Evolutionary conservation across 1,140 invertebrate species (phyloP), one percentile per base, ranked within the genome.

Genomic region (Drosophila nannoptera): DNA sequence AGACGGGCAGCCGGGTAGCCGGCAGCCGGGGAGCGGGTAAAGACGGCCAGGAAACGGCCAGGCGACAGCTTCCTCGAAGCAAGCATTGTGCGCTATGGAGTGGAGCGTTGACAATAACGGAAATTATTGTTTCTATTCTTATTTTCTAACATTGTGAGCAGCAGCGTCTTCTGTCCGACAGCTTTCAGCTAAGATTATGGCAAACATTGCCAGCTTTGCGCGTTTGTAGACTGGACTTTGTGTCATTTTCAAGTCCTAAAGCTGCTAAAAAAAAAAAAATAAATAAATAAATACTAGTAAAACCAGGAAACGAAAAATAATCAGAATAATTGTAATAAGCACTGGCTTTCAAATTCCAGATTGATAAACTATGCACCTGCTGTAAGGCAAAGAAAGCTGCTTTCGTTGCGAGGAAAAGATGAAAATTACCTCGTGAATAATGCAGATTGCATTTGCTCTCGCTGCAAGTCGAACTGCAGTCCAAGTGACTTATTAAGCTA

Each of bases 101-200:
- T 62, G 64, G 58, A 66, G 58, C 38, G 59, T 72, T 72, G 78
- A 56, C 73, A 62, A 71, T 56, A 68, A 60, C 80, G 80, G 80
- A 84, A 77, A 84, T 83, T 70, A 83, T 83, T 84, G 80, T 83
- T 80, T 84, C 73, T 74, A 84, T 84, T 73, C 77, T 55, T 55
- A 22, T 69, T 69, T 58, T 49, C 45, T 16, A 35, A 35, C 22
- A 56, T 45, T 56, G 40, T 56, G 54, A 33, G 62, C 60, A 33
- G 62, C 60, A 74, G 49, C 63, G 55, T 71, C 46, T 46, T 7
- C n/a, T 31, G 35, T n/a, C 42, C 45, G 42, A 38, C 45, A 16
- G 45, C 60, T 50, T 35, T 53, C 53, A 69, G 43, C 16, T 35
- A 38, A 65, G 61, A 69, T 78, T 75, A 71, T 49, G 48, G 40